phyloP scores from a whole-genome alignment of 2,888 invertebrate genomes.

The Aphidius colemani region DNA sequence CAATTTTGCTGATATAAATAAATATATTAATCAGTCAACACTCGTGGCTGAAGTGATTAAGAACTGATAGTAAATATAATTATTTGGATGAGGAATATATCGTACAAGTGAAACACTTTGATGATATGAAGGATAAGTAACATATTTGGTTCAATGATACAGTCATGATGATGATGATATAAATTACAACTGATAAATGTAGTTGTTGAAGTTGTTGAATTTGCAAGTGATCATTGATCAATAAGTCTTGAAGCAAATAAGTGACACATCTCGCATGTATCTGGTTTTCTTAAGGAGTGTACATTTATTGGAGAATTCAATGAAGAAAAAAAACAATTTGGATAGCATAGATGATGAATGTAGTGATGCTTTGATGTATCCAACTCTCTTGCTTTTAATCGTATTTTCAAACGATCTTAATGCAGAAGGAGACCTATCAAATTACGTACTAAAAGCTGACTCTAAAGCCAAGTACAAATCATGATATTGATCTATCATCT shows the following conservation, averaged over 20 bases:
- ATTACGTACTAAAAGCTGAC: conserved; percentile 17
- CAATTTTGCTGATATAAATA: background rate
- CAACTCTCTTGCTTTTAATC: conserved; percentile 1
- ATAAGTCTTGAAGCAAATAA: background rate
- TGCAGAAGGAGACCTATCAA: conserved; percentile 3
- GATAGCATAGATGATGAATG: too few species aligned
- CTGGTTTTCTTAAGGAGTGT: too few species aligned
- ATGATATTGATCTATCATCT: conserved; percentile 11
- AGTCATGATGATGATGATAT: background rate
- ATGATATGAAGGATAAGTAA: background rate
- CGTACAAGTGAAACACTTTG: background rate
- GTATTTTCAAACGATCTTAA: background rate
- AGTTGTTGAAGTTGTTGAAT: too few species aligned
- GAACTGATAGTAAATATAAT: too few species aligned
- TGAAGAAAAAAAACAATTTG: too few species aligned
- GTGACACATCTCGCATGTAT: background rate
- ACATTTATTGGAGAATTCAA: too few species aligned
- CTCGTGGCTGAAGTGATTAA: background rate
- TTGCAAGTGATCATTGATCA: too few species aligned
- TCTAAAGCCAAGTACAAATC: conserved; percentile 14
- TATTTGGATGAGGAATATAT: background rate
- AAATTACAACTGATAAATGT: too few species aligned
- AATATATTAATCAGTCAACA: background rate
- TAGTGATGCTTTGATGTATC: background rate
- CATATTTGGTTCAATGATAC: background rate